Conservation (phyloP, 2,113 vertebrate species). For the Centropus unirufus region DNA sequence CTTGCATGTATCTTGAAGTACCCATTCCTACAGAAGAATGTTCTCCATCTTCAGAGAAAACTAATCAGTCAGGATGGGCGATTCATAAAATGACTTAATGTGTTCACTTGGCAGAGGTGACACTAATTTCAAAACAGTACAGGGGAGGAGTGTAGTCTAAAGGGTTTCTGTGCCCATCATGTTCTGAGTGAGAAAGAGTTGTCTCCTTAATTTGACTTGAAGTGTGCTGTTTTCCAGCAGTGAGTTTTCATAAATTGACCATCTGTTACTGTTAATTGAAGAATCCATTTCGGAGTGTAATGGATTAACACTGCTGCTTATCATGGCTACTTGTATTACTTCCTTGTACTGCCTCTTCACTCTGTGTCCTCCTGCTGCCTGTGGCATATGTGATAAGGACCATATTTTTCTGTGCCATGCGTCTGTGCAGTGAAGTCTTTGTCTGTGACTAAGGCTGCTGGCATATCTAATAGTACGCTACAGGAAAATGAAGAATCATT, state of each 20-base stretch:
- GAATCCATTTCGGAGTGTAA: slow-evolving; percentile 4
- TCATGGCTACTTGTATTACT: background rate
- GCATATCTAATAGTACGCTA: background rate
- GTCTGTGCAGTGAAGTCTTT: background rate
- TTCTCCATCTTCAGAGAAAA: background rate
- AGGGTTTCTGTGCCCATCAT: background rate
- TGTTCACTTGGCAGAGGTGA: too few relatives aligned
- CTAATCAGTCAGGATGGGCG: background rate
- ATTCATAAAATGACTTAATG: background rate
- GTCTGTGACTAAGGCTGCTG: background rate
- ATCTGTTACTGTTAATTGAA: slow-evolving; percentile 7
- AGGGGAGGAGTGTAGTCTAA: background rate
- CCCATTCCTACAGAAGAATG: background rate
- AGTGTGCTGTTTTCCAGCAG: background rate
- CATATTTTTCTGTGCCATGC: background rate
- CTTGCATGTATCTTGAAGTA: background rate
- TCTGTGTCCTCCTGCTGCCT: background rate
- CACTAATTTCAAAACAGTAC: background rate
- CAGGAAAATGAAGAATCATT: background rate
- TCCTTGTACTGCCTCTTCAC: background rate
- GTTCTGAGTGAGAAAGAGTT: background rate
- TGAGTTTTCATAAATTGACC: background rate
- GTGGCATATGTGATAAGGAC: background rate
- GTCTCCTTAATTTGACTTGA: background rate
- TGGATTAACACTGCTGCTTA: background rate